Conservation (phyloP, 2,797 vertebrate genomes). For the Ptychobarbus kaznakovi region DNA sequence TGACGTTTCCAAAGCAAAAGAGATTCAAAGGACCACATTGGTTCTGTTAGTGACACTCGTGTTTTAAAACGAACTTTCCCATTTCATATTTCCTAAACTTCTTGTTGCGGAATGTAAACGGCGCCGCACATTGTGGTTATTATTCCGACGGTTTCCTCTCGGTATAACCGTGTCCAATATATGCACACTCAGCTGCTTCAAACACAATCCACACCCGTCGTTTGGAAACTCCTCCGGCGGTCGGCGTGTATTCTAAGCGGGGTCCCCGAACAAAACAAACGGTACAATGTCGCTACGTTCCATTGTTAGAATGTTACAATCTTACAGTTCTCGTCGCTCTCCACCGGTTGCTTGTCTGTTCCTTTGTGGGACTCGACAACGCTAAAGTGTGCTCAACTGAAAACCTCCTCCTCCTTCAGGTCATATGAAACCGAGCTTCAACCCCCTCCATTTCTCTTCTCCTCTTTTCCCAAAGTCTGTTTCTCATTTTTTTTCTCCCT, state of each 20-base stretch:
- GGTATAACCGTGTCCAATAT: constrained; percentile 62
- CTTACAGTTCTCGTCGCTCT: constrained; percentile 4
- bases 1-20: not conserved
- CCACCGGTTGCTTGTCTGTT: constrained; percentile 53
- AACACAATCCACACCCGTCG: constrained; percentile 38
- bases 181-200: constrained; percentile 71
- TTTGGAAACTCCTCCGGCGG: constrained; percentile 10
- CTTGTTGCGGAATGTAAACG: not conserved
- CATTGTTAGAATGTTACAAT: constrained; percentile 33
- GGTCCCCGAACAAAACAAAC: constrained; percentile 23
- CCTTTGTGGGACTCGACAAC: constrained; percentile 62
- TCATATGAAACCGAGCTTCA: constrained; percentile 67
- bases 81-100: not conserved
- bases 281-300: constrained; percentile 27
- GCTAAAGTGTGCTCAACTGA: constrained; percentile 55
- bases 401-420: constrained; percentile 55
- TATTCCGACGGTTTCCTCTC: constrained; percentile 51
- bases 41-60: not conserved
- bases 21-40: not conserved
- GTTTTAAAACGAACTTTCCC: constrained; percentile 38
- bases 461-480: constrained; percentile 68
- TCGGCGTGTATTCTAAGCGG: constrained; percentile 3
- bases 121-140: constrained; percentile 40
- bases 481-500: constrained; percentile 74
- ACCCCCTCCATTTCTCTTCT: constrained; percentile 51